phyloP scores from a whole-genome alignment of 2,888 invertebrate species.

The Agrotis ipsilon region DNA sequence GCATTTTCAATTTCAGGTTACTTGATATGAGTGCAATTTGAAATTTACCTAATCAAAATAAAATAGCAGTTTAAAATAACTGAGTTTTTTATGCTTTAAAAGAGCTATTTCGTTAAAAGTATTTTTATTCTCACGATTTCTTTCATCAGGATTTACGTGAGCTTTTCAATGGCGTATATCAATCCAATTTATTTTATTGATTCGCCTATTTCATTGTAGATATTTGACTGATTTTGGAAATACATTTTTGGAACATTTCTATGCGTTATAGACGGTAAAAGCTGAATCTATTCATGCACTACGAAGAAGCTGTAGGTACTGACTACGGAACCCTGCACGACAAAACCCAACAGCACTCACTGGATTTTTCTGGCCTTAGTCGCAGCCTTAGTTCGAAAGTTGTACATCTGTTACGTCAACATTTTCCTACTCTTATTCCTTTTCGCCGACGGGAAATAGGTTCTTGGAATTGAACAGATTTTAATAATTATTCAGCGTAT shows the following conservation, averaged over 20 bases:
- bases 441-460: background rate
- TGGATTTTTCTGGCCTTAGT: slow-evolving; percentile 10
- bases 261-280: background rate
- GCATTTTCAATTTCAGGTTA: background rate
- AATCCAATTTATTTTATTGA: background rate
- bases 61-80: background rate
- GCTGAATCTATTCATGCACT: background rate
- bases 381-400: slow-evolving; percentile 17
- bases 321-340: background rate
- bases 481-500: too few relatives aligned
- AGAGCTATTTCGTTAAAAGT: background rate
- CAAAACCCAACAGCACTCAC: background rate
- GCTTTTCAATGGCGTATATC: background rate
- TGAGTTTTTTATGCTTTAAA: background rate
- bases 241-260: background rate
- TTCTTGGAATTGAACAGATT: too few relatives aligned
- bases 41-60: too few relatives aligned
- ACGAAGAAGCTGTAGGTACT: background rate
- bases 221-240: background rate
- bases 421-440: background rate
- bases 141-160: background rate
- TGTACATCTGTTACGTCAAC: slow-evolving; percentile 14
- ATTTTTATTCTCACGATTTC: background rate
- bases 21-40: background rate
- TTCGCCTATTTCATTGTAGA: background rate